A percentile compares a stretch with the other conserved stretches of the same genome.
Conservation (phyloP, 2,797 vertebrate species). For the Cirrhinus molitorella region DNA sequence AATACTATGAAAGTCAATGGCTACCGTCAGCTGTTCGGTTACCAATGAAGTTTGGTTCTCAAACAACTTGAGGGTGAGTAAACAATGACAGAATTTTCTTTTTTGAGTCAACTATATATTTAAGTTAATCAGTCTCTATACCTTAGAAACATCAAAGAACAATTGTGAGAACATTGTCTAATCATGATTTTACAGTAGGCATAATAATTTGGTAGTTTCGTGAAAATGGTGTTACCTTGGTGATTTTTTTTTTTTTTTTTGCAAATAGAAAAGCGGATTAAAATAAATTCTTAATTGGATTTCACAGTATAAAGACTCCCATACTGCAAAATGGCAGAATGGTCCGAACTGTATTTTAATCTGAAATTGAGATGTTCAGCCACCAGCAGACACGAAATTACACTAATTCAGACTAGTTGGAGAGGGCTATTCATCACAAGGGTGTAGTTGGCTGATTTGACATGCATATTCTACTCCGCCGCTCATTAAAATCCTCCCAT, state of each 20-base stretch:
- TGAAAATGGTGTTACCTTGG: not conserved
- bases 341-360: not conserved
- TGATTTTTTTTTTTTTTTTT: not conserved
- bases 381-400: conserved; percentile 39
- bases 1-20: not conserved
- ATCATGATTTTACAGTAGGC: not conserved
- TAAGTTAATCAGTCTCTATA: not conserved
- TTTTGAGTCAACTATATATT: not conserved
- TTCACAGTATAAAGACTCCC: not conserved
- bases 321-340: not conserved
- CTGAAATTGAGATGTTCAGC: conserved; percentile 21
- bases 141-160: too few relatives aligned
- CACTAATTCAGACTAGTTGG: conserved; percentile 26
- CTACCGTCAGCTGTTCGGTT: not conserved
- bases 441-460: conserved; percentile 25
- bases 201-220: not conserved
- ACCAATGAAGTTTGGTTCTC: too few relatives aligned
- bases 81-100: too few relatives aligned
- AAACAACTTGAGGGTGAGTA: too few relatives aligned
- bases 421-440: conserved; percentile 27
- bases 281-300: not conserved
- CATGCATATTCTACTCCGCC: conserved; percentile 27
- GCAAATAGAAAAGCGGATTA: not conserved
- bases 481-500: conserved; percentile 49
- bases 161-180: too few relatives aligned